phyloP scores from a whole-genome alignment of 2,888 invertebrate genomes.

The Leptinotarsa juncta region DNA sequence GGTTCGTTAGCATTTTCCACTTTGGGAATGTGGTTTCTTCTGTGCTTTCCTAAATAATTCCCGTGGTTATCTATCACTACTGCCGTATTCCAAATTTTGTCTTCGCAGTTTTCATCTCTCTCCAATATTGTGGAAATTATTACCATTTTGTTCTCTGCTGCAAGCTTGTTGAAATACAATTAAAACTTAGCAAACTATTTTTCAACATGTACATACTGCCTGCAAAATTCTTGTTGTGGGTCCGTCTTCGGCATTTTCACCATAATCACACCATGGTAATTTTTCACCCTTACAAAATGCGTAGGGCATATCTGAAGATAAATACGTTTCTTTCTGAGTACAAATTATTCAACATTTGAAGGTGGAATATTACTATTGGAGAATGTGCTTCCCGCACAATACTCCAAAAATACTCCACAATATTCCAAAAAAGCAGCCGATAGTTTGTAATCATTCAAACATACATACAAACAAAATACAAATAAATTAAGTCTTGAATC shows the following conservation, averaged over 20 bases:
- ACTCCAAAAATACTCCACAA: too few relatives aligned
- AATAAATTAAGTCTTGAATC: too few relatives aligned
- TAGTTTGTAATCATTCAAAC: too few relatives aligned
- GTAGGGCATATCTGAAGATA: conserved; percentile 91
- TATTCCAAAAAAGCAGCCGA: too few relatives aligned
- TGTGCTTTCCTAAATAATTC: conserved; percentile 89
- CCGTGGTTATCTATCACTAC: conserved; percentile 92
- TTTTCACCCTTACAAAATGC: conserved; percentile 96
- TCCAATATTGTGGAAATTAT: conserved; percentile 96
- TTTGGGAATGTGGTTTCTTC: conserved; percentile 98
- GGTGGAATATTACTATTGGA: too few relatives aligned
- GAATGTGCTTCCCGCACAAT: too few relatives aligned
- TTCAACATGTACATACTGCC: conserved; percentile 58
- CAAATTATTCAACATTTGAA: too few relatives aligned
- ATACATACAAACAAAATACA: too few relatives aligned
- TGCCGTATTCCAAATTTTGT: conserved; percentile 93
- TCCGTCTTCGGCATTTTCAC: conserved; percentile 87
- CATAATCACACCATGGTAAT: conserved; percentile 94
- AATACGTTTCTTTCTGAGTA: background rate
- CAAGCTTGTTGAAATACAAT: conserved; percentile 6
- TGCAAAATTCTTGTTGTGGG: conserved; percentile 84
- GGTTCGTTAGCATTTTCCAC: conserved; percentile 98
- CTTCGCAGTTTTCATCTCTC: conserved; percentile 82
- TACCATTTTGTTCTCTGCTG: conserved; percentile 81
- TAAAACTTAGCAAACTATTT: conserved; percentile 25